A percentile compares a stretch with the other conserved stretches of the same genome.
Evolutionary conservation across 2,888 invertebrate genomes (phyloP).

Genomic region (Yponomeuta malinellus): DNA sequence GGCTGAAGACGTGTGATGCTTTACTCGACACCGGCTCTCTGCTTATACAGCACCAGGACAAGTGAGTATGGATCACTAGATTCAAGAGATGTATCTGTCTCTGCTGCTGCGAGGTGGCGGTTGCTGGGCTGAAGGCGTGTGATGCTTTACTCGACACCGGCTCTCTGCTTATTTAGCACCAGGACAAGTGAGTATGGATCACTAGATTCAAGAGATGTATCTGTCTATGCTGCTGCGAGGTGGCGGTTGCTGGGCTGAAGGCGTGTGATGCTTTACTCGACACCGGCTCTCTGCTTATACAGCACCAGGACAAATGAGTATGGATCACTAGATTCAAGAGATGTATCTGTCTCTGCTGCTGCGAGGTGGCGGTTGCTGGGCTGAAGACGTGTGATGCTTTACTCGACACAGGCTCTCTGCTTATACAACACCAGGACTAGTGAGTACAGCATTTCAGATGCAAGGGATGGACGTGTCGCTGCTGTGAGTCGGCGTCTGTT

Average conservation of each 20-base stretch:
- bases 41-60: slow-evolving; percentile 80
- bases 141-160: slow-evolving; percentile 84
- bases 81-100: too few species aligned
- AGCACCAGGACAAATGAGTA: slow-evolving; percentile 37
- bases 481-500: slow-evolving; percentile 59
- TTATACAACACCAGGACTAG: slow-evolving; percentile 86
- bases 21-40: slow-evolving; percentile 87
- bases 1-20: slow-evolving; percentile 95
- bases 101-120: too few species aligned
- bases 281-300: slow-evolving; percentile 92
- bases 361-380: slow-evolving; percentile 78
- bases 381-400: slow-evolving; percentile 94
- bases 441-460: slow-evolving; percentile 27
- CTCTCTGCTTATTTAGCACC: slow-evolving; percentile 89
- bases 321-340: too few species aligned
- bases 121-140: slow-evolving; percentile 97
- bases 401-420: slow-evolving; percentile 76
- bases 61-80: too few species aligned
- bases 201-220: too few species aligned
- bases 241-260: slow-evolving; percentile 88
- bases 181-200: too few species aligned
- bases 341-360: too few species aligned
- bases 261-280: slow-evolving; percentile 90
- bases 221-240: too few species aligned
- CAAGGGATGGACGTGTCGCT: too few species aligned